Base-by-base conservation (phyloP, 2,888 invertebrate species). In the Agrotis segetum region DNA sequence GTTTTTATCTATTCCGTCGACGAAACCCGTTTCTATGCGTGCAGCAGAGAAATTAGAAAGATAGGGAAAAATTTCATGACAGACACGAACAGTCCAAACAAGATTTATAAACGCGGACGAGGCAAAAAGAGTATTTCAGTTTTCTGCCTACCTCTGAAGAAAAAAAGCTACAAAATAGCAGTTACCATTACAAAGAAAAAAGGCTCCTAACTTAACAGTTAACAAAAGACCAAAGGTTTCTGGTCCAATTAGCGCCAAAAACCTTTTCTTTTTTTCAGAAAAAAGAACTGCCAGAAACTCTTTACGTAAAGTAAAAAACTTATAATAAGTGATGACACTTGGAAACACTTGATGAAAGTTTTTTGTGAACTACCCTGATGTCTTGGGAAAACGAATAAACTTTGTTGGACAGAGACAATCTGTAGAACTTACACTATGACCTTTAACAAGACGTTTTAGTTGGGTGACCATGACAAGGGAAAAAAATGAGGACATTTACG, bases 331-430 rank as follows among this genome's bases (percentile, higher is more conserved):
- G 49, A 56, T 47, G 80, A 80, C 60, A 74, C 34, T 64, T 44
- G 2, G n/a, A 56, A 77, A 14, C 16, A 46, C 44, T 53, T 21
- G 16, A 21, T n/a, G 13, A 19, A 70, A 80, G 59, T 76, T 73
- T 40, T 79, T 71, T 64, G 55, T 52, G 49, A 78, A 83, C 65
- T 50, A 65, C 52, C 50, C 59, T 66, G 64, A 81, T 66, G 77
- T 75, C 60, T 58, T 21, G 55, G n/a, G 64, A 80, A 34, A 16
- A 19, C 2, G 50, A 65, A 65, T 64, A 68, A 82, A 83, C 59
- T 80, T 74, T 29, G 14, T 49, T 9, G 50, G 52, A 71, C 24
- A 47, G 53, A 49, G 3, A 29, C 9, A 61, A 55, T 55, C 66
- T 67, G 53, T 24, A 29, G 40, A 66, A 68, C 60, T 71, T 63